phyloP scores from a whole-genome alignment of 1,140 invertebrate genomes.

The Elymnias hypermnestra region DNA sequence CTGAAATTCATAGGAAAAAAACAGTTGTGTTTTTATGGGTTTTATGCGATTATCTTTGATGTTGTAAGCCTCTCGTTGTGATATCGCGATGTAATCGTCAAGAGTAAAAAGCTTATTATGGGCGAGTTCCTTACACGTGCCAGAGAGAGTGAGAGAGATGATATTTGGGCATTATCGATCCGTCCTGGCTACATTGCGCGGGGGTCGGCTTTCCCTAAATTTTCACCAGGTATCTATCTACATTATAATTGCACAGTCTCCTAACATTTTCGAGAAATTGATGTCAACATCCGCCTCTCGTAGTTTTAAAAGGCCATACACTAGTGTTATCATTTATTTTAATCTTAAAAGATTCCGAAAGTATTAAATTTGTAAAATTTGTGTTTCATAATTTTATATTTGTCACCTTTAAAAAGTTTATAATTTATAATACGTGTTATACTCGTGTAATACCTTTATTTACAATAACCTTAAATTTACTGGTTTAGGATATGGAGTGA shows the following conservation, averaged over 20 bases:
- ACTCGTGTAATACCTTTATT: too few relatives aligned
- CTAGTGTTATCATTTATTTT: neutral
- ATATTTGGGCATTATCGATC: slow-evolving; percentile 29
- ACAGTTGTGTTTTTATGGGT: too few relatives aligned
- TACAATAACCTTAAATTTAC: too few relatives aligned
- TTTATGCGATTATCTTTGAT: neutral
- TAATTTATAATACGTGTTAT: too few relatives aligned
- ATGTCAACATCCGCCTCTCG: neutral
- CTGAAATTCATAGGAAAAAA: too few relatives aligned
- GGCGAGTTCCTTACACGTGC: slow-evolving; percentile 21
- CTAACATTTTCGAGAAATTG: neutral
- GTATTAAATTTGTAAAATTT: too few relatives aligned
- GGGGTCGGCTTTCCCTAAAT: slow-evolving; percentile 16
- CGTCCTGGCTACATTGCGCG: slow-evolving; percentile 9
- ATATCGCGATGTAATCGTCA: neutral
- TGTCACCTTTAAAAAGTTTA: too few relatives aligned
- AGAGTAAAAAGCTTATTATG: slow-evolving; percentile 10
- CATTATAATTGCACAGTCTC: slow-evolving; percentile 13
- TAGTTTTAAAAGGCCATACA: neutral
- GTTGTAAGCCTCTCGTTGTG: neutral
- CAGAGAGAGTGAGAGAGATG: slow-evolving; percentile 22
- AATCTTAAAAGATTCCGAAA: too few relatives aligned
- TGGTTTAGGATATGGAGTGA: too few relatives aligned
- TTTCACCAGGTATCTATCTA: slow-evolving; percentile 22
- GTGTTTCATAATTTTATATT: too few relatives aligned